A percentile compares a stretch with the other conserved stretches of the same genome.
phyloP scores from a whole-genome alignment of 2,797 vertebrate species.

The Echiichthys vipera region DNA sequence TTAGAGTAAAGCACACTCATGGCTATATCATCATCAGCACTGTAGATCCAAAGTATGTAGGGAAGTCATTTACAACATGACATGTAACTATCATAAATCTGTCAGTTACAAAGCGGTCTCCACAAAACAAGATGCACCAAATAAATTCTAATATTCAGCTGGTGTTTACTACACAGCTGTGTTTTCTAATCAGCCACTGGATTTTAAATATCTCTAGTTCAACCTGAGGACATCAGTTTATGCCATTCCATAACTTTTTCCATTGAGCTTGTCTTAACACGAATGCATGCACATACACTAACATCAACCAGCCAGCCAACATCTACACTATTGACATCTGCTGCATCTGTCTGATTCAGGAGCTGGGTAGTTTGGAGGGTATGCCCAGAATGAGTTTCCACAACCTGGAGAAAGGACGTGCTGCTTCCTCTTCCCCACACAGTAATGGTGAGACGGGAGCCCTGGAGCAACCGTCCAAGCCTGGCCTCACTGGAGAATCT shows the following conservation, averaged over 20 bases:
- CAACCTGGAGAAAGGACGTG: conserved; percentile 79
- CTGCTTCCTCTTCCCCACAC: conserved; percentile 78
- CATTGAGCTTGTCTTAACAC: not conserved
- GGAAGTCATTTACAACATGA: not conserved
- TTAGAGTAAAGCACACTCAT: not conserved
- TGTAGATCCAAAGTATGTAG: not conserved
- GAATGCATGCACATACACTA: not conserved
- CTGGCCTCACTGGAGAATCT: conserved; percentile 79
- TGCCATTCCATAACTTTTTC: not conserved
- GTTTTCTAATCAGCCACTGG: not conserved
- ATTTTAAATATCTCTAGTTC: conserved; percentile 7
- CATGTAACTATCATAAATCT: not conserved
- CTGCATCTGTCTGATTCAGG: conserved; percentile 79
- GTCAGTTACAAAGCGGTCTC: not conserved
- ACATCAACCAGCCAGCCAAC: not conserved
- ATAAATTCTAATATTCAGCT: not conserved
- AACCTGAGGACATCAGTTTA: not conserved
- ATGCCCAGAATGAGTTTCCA: conserved; percentile 79
- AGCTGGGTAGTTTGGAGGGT: conserved; percentile 85
- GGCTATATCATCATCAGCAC: not conserved
- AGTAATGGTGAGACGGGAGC: conserved; percentile 65
- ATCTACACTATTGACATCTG: conserved; percentile 6
- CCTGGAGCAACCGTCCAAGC: conserved; percentile 74
- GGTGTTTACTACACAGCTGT: not conserved
- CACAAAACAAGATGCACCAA: not conserved